phyloP scores from a whole-genome alignment of 2,888 invertebrate species.

The Glyphotaelius pellucidus region DNA sequence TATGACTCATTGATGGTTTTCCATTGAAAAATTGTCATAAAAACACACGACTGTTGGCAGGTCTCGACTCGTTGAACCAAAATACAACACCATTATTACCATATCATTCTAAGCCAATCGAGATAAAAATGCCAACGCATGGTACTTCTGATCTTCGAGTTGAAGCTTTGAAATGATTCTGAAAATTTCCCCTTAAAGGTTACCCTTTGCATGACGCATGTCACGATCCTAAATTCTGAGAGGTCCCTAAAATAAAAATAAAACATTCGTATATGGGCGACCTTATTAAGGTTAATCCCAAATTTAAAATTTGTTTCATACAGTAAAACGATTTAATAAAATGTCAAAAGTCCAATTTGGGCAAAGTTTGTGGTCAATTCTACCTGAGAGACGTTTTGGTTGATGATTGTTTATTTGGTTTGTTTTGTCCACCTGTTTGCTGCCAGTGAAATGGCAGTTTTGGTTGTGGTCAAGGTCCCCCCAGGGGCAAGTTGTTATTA shows the following conservation, averaged over 20 bases:
- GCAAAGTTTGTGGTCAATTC: conserved; percentile 18
- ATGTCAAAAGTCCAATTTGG: conserved; percentile 28
- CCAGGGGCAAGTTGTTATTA: conserved; percentile 2
- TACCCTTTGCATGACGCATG: background rate
- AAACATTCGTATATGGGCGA: background rate
- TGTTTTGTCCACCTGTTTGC: conserved; percentile 13
- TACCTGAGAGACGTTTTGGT: conserved; percentile 17
- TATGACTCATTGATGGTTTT: background rate
- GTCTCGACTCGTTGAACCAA: background rate
- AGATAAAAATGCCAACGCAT: background rate
- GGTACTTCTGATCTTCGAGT: background rate
- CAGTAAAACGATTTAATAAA: background rate
- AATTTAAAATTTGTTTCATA: background rate
- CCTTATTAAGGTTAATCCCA: conserved; percentile 16
- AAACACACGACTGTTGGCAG: background rate
- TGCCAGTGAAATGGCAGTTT: background rate
- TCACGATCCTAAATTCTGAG: background rate
- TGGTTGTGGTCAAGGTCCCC: background rate
- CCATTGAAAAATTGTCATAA: background rate
- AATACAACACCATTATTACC: background rate
- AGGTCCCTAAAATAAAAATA: background rate
- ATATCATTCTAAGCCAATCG: background rate
- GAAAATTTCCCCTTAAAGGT: background rate
- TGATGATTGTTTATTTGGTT: background rate
- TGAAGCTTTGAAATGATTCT: background rate